phyloP scores from a whole-genome alignment of 2,888 invertebrate genomes.

The Drosophila longiperda region DNA sequence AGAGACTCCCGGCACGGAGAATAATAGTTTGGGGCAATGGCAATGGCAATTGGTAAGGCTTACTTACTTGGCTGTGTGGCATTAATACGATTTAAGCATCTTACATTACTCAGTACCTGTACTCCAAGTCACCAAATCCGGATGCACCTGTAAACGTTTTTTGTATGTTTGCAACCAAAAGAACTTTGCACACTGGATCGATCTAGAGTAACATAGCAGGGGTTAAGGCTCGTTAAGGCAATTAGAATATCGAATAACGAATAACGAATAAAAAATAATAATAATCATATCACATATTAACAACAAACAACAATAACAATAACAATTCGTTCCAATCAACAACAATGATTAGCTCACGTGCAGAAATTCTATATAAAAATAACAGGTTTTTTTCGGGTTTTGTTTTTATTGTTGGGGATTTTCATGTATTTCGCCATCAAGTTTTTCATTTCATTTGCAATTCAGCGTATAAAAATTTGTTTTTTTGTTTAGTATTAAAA shows the following conservation, averaged over 20 bases:
- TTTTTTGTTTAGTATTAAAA: slow-evolving; percentile 24
- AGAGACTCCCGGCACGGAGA: slow-evolving; percentile 2
- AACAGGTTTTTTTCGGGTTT: slow-evolving; percentile 38
- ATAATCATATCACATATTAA: slow-evolving; percentile 25
- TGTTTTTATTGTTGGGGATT: slow-evolving; percentile 13
- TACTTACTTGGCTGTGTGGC: slow-evolving; percentile 58
- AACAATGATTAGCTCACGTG: slow-evolving; percentile 53
- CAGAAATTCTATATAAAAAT: slow-evolving; percentile 39
- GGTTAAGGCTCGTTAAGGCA: slow-evolving; percentile 53
- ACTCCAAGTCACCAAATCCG: slow-evolving; percentile 9
- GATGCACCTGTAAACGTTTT: slow-evolving; percentile 61
- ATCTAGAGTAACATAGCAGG: slow-evolving; percentile 46
- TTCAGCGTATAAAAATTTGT: slow-evolving; percentile 25
- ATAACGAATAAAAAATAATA: slow-evolving; percentile 5
- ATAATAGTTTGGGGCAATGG: slow-evolving; percentile 3
- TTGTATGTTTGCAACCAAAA: slow-evolving; percentile 74
- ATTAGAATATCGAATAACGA: no score
- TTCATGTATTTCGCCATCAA: slow-evolving; percentile 32
- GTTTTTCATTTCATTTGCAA: slow-evolving; percentile 36
- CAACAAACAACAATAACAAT: slow-evolving; percentile 48
- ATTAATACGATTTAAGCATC: slow-evolving; percentile 9
- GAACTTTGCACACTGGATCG: slow-evolving; percentile 59
- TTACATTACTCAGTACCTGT: slow-evolving; percentile 43
- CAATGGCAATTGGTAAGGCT: slow-evolving; percentile 11
- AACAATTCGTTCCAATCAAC: slow-evolving; percentile 41